Base-by-base conservation (phyloP, 2,113 vertebrate genomes). In the Crotalus helleri region DNA sequence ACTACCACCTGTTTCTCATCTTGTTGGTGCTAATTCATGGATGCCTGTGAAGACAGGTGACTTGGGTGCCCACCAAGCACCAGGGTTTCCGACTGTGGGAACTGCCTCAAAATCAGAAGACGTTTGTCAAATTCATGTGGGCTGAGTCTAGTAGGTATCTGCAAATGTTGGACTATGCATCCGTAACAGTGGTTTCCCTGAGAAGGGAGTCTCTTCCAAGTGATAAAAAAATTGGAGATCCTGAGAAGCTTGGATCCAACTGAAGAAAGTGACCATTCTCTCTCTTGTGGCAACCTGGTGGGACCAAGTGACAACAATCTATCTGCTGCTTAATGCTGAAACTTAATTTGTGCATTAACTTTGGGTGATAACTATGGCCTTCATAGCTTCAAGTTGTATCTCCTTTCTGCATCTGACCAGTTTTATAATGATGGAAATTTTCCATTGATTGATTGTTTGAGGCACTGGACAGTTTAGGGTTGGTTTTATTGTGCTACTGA, bases 101-200 rank as follows among this genome's bases (percentile, higher is more conserved):
- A 59, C 0, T 1, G 69, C 92, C 26, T 4, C 58, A 1, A 91
- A 61, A 92, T 0, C 95, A 89, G 92, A 95, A 91, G 96, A 97
- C 4, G 87, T 95, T 57, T 96, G 81, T 0, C 87, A 91, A 29
- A 81, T 97, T 11, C 95, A 94, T 29, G 81, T 96, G 23, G 95
- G 94, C 92, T 97, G 95, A 97, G 55, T 81, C 49, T 55, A 19
- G 90, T 3, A 46, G 94, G 26, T 87, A 85, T 7, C 26, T 19
- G 57, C 23, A 85, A 46, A 6, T 23, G 3, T 19, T 46, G 24
- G 5, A 3, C 3, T 21, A 1, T 26, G 39, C 39, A 46, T 6
- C 11, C 2, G 17, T 17, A 8, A 12, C 8, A 4, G 24, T 11
- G 61, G 33, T 11, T 33, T 24, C 46, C 33, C 89, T 12, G 24